Percentiles rank a stretch among this genome's conserved stretches.
phyloP scores from a whole-genome alignment of 2,113 vertebrate genomes.

The Myotis yumanensis region DNA sequence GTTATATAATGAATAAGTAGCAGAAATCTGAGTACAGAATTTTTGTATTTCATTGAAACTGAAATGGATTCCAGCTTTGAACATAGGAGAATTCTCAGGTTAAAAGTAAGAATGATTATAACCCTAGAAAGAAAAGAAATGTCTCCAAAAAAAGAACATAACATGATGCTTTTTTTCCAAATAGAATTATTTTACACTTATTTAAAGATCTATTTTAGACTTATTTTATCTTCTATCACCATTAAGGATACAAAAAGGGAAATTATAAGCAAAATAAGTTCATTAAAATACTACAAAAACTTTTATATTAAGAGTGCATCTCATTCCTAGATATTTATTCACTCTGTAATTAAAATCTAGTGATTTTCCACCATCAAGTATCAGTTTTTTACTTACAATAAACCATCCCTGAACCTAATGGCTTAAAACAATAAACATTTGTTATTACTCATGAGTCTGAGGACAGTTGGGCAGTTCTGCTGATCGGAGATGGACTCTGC shows the following conservation, averaged over 20 bases:
- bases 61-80: background rate
- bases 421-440: background rate
- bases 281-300: background rate
- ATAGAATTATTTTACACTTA: background rate
- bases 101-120: background rate
- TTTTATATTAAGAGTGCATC: background rate
- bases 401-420: background rate
- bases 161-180: background rate
- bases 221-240: background rate
- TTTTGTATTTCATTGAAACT: background rate
- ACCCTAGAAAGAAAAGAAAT: background rate
- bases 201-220: slow-evolving; percentile 3
- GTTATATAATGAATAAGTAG: background rate
- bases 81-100: background rate
- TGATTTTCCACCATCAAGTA: background rate
- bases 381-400: slow-evolving; percentile 10
- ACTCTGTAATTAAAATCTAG: slow-evolving; percentile 6
- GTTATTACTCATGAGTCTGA: background rate
- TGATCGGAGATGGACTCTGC: background rate
- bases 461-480: background rate
- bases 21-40: slow-evolving; percentile 4
- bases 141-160: background rate
- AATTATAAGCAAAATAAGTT: slow-evolving; percentile 24
- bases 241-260: background rate
- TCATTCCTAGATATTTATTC: slow-evolving; percentile 22